Evolutionary conservation across 2,888 invertebrate species (phyloP), one percentile per base, ranked within the genome.

Genomic region (Amorpha juglandis): DNA sequence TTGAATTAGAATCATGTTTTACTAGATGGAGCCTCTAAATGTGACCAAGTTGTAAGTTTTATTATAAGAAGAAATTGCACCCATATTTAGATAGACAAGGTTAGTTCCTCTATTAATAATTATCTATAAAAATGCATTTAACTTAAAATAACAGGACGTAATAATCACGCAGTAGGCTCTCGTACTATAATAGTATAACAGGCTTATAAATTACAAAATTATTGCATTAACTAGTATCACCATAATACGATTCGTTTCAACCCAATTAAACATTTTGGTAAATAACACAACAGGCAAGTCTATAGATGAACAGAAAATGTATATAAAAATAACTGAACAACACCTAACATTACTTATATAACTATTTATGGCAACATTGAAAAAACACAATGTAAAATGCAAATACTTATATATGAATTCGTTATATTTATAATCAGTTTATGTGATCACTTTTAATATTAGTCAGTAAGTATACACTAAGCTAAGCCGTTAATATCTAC

Each of bases 181-280:
- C 27, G 27, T 27, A 27, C 27, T 27, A 27, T 27, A 27, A 27
- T 27, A 27, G 27, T 27, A 83, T 82, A 86, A 86, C 87, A 85
- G 78, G 77, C 81, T 81, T 82, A 80, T 70, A 77, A 80, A 80
- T 79, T 80, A 77, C 78, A 81, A 78, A 81, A 78, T 81, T 80
- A 83, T 81, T 81, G 80, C 83, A 84, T 81, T 83, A 89, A 82
- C 91, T 90, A 90, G 84, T 90, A 90, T 89, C 90, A 89, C 89
- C 88, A 82, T 83, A 76, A 79, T 88, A 87, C 82, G 76, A 85
- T 82, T 80, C 74, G 72, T 75, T 77, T 19, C 73, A 82, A 85
- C 81, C 84, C 81, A 82, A 86, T 82, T 81, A 82, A 80, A 81
- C 72, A 69, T 86, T 84, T 82, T 79, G 78, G 80, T 82, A 82